Percentiles rank a stretch among this genome's conserved stretches.
phyloP scores from a whole-genome alignment of 2,888 invertebrate genomes.

The Agrilus cyanescens region DNA sequence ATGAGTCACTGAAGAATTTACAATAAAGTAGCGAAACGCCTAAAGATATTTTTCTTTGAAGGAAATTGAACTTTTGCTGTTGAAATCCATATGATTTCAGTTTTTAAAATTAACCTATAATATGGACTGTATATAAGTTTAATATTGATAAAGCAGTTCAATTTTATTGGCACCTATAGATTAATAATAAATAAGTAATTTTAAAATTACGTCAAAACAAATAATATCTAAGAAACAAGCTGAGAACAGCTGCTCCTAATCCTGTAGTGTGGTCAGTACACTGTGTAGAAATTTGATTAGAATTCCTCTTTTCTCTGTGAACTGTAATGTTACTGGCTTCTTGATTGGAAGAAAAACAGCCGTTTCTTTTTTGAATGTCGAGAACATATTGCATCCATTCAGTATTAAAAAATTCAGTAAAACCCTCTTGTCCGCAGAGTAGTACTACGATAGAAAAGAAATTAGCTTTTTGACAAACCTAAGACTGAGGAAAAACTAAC shows the following conservation, averaged over 20 bases:
- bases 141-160: no score
- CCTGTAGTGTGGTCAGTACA: slow-evolving; percentile 37
- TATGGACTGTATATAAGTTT: no score
- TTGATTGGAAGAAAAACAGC: slow-evolving; percentile 27
- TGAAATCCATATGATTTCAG: no score
- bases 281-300: slow-evolving; percentile 27
- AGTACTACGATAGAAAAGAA: slow-evolving; percentile 26
- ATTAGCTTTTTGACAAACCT: background rate
- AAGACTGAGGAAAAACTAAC: slow-evolving; percentile 13
- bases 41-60: no score
- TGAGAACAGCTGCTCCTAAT: slow-evolving; percentile 31
- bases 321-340: slow-evolving; percentile 12
- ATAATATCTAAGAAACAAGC: slow-evolving; percentile 23
- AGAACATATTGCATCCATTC: slow-evolving; percentile 31
- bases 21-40: no score
- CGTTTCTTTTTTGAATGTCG: slow-evolving; percentile 30
- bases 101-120: no score
- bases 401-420: slow-evolving; percentile 31
- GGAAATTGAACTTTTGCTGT: no score
- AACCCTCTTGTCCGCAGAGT: slow-evolving; percentile 40
- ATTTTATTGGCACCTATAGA: background rate
- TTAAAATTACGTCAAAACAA: background rate
- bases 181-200: background rate
- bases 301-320: slow-evolving; percentile 20
- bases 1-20: no score